Percentiles rank a stretch among this genome's conserved stretches.
Evolutionary conservation across 2,113 vertebrate species (phyloP).

Genomic region (Engystomops pustulosus): DNA sequence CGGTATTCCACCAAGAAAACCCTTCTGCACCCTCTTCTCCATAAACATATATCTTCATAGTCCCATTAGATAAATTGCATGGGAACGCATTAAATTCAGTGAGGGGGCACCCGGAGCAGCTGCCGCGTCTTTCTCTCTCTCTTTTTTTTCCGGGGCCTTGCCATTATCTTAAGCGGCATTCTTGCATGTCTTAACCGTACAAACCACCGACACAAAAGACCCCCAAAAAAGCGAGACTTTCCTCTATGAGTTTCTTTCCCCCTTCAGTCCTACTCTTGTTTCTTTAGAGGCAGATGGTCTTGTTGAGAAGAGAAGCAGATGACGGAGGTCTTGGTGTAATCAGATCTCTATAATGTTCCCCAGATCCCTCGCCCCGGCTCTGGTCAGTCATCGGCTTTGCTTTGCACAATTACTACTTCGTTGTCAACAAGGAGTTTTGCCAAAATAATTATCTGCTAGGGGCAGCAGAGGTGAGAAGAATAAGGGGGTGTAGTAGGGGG

Average conservation of each 20-base stretch:
- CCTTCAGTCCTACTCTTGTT: slow-evolving; percentile 19
- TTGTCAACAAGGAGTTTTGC: slow-evolving; percentile 44
- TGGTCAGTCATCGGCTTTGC: slow-evolving; percentile 41
- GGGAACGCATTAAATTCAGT: not conserved
- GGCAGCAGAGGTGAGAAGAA: slow-evolving; percentile 25
- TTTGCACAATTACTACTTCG: slow-evolving; percentile 52
- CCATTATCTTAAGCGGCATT: slow-evolving; percentile 18
- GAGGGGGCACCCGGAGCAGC: not conserved
- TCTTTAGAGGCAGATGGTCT: slow-evolving; percentile 43
- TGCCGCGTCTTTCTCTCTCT: not conserved
- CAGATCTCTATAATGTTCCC: slow-evolving; percentile 48
- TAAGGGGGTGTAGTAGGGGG: not conserved
- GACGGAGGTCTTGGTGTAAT: slow-evolving; percentile 39
- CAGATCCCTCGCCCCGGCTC: not conserved
- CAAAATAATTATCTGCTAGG: slow-evolving; percentile 47
- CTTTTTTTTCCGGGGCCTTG: too few relatives aligned
- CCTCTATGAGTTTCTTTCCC: slow-evolving; percentile 5
- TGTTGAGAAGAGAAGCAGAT: slow-evolving; percentile 35
- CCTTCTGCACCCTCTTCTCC: slow-evolving; percentile 4
- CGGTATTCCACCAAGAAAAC: not conserved
- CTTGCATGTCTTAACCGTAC: not conserved
- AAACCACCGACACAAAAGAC: not conserved
- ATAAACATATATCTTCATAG: slow-evolving; percentile 26
- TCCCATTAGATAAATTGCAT: slow-evolving; percentile 15
- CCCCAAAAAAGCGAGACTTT: not conserved